Conservation (phyloP, 2,888 invertebrate species). For the Poecilobothrus nobilitatus region DNA sequence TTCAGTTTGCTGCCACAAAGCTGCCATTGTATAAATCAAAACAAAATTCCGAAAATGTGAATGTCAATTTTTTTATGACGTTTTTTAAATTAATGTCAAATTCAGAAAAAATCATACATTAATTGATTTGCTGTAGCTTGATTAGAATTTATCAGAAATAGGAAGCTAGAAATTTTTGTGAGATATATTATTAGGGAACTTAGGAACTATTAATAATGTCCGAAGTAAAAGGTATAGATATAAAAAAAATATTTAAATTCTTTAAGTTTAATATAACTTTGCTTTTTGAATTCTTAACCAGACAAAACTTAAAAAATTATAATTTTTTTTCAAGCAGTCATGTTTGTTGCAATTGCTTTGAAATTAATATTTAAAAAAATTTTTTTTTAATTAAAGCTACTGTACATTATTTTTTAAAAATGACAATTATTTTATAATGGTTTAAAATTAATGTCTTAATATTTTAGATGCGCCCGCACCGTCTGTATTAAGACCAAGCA, state of each 20-base stretch:
- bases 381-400: no score
- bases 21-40: no score
- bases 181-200: neutral
- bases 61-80: neutral
- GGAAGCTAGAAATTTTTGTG: neutral
- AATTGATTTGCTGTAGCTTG: slow-evolving; percentile 3
- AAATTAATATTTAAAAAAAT: no score
- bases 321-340: neutral
- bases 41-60: neutral
- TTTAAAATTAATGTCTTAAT: no score
- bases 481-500: slow-evolving; percentile 27
- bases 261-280: no score
- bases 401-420: neutral
- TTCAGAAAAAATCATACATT: neutral
- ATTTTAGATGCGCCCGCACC: neutral
- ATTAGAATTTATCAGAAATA: slow-evolving; percentile 3
- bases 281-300: neutral
- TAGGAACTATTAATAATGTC: neutral
- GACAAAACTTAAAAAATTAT: no score
- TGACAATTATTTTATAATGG: neutral
- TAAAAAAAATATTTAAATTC: no score
- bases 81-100: neutral
- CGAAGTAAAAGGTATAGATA: neutral
- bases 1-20: no score
- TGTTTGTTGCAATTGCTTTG: neutral